phyloP scores from a whole-genome alignment of 2,888 invertebrate genomes.

The Beris chalybata region DNA sequence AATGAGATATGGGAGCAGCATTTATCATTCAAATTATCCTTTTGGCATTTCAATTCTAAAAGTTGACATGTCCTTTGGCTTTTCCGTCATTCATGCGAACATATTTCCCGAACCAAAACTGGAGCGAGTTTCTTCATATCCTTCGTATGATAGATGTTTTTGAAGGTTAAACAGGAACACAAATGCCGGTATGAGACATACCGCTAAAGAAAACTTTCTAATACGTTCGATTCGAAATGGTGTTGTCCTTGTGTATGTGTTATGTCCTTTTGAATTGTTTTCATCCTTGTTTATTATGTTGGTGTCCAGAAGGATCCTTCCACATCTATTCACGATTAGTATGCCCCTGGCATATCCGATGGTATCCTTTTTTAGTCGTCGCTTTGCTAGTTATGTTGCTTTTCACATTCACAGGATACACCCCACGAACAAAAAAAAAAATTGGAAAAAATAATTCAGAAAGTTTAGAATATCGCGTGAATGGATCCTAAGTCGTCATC shows the following conservation, averaged over 20 bases:
- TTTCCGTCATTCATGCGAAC: constrained; percentile 22
- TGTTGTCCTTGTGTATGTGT: too few species aligned
- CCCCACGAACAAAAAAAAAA: not conserved
- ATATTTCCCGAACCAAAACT: constrained; percentile 5
- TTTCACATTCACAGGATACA: not conserved
- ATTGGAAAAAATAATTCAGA: constrained; percentile 9
- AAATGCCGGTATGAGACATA: too few species aligned
- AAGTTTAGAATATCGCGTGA: constrained; percentile 37
- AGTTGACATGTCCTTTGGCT: constrained; percentile 36
- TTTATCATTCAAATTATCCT: constrained; percentile 39
- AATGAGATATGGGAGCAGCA: constrained; percentile 21
- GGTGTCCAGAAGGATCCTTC: too few species aligned
- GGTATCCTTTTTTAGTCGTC: not conserved
- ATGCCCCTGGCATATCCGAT: not conserved
- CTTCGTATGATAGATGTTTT: constrained; percentile 21
- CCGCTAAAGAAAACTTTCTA: too few species aligned
- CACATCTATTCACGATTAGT: not conserved
- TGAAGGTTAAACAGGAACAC: too few species aligned
- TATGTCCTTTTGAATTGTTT: too few species aligned
- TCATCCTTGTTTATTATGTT: too few species aligned
- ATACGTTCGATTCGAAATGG: too few species aligned
- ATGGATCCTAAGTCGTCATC: constrained; percentile 37
- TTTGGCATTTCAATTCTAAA: constrained; percentile 38
- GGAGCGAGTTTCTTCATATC: constrained; percentile 2
- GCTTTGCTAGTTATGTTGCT: not conserved